Evolutionary conservation across 2,888 invertebrate species (phyloP), one percentile per base, ranked within the genome.

Genomic region (Lasiommata megera): DNA sequence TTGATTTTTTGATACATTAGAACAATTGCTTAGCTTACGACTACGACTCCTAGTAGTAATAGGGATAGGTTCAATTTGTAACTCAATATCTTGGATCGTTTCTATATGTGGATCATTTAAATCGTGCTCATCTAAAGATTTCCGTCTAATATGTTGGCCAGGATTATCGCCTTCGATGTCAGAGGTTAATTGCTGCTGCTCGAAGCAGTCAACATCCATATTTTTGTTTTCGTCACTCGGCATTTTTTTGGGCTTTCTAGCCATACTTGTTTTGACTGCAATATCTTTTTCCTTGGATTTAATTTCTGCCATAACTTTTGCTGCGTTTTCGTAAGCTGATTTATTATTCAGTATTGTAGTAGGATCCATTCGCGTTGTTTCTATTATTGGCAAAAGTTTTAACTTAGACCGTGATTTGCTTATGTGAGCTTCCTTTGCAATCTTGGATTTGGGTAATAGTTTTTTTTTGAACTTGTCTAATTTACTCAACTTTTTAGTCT

Each of bases 281-380:
- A 23, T 51, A 46, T 50, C 60, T 3, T 43, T 57, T 40, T 64
- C 66, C 62, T 74, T 67, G 57, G 65, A 63, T 48, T 79, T 86
- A 16, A 79, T 52, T 68, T 82, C 79, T 16, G 79, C 68, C 73
- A 86, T 78, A 36, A 85, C 67, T 71, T 75, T 78, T 1, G 79
- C 71, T 40, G 88, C 83, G 56, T 83, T 87, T 63, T 83, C 82
- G 68, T 83, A 85, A 34, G 76, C 77, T 36, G 64, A 62, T 68
- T 80, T 81, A 52, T 76, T 70, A 63, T 83, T 79, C 11, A 79
- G 58, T 37, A 74, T 63, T 18, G 67, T 64, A 16, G 72, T 67
- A 47, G 67, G 64, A 58, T 63, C 60, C n/a, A 50, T 54, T 28
- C 61, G 63, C 28, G 55, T 56, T 11, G 63, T 62, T 51, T 63